phyloP scores from a whole-genome alignment of 2,113 vertebrate species.

The Eleginops maclovinus region DNA sequence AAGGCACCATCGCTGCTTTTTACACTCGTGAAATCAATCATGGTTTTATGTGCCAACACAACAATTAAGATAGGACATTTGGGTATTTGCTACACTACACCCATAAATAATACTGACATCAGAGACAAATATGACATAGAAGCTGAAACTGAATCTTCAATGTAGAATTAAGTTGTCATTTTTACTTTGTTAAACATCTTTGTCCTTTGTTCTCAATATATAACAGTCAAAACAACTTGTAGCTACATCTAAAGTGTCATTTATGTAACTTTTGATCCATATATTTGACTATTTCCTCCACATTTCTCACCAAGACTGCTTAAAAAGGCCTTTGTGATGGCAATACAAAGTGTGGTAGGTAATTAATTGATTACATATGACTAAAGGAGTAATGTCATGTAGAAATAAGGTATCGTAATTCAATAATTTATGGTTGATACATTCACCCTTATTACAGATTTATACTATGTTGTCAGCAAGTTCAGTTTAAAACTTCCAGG shows the following conservation, averaged over 20 bases:
- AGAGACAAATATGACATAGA: too few species aligned
- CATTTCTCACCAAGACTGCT: background rate
- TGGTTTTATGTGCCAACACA: too few species aligned
- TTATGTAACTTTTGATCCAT: background rate
- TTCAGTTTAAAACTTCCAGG: slow-evolving; percentile 50
- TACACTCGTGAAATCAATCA: background rate
- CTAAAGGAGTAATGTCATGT: background rate
- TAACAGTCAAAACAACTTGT: background rate
- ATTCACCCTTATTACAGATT: slow-evolving; percentile 1
- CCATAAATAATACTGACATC: too few species aligned
- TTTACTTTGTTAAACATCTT: slow-evolving; percentile 1
- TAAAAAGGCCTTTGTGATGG: background rate
- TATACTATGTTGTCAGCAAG: slow-evolving; percentile 44
- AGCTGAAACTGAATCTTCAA: too few species aligned
- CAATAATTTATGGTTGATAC: slow-evolving; percentile 38
- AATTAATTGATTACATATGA: background rate
- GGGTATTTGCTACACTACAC: too few species aligned
- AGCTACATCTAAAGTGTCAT: background rate
- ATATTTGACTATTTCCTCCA: background rate
- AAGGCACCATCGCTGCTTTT: background rate
- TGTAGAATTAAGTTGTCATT: too few species aligned
- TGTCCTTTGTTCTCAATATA: background rate
- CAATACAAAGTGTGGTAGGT: background rate
- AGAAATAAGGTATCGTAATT: background rate
- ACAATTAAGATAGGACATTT: too few species aligned